Conservation (phyloP, 2,113 vertebrate species). For the Tragelaphus scriptus region DNA sequence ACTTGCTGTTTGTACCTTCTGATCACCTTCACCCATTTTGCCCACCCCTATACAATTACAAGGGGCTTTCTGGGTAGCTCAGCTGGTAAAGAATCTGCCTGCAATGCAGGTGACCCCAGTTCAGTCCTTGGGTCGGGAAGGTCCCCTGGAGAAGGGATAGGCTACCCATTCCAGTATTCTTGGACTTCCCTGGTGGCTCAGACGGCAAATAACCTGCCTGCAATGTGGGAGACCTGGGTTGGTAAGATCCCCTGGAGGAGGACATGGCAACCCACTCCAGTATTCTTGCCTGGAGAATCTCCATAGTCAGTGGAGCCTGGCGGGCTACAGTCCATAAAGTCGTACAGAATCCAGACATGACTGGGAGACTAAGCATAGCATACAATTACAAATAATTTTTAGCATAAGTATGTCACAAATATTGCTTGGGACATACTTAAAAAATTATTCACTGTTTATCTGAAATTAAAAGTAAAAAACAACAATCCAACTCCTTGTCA, state of each 20-base stretch:
- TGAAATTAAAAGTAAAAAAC: not conserved
- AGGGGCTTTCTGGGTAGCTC: not conserved
- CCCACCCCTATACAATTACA: not conserved
- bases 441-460: not conserved
- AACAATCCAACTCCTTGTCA: not conserved
- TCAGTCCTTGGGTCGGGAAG: not conserved
- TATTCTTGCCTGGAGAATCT: not conserved
- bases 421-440: not conserved
- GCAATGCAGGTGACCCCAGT: not conserved
- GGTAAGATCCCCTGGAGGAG: not conserved
- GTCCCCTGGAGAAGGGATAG: not conserved
- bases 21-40: not conserved
- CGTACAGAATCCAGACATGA: not conserved
- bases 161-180: not conserved
- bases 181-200: not conserved
- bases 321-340: not conserved
- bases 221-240: not conserved
- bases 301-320: not conserved
- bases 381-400: not conserved
- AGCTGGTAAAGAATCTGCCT: not conserved
- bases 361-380: not conserved
- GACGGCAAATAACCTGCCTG: not conserved
- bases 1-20: not conserved
- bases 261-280: not conserved
- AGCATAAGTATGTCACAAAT: not conserved